Percentiles rank a stretch among this genome's conserved stretches.
phyloP scores from a whole-genome alignment of 64 coral and sea anemone genomes.

The Dendronephthya gigantea region DNA sequence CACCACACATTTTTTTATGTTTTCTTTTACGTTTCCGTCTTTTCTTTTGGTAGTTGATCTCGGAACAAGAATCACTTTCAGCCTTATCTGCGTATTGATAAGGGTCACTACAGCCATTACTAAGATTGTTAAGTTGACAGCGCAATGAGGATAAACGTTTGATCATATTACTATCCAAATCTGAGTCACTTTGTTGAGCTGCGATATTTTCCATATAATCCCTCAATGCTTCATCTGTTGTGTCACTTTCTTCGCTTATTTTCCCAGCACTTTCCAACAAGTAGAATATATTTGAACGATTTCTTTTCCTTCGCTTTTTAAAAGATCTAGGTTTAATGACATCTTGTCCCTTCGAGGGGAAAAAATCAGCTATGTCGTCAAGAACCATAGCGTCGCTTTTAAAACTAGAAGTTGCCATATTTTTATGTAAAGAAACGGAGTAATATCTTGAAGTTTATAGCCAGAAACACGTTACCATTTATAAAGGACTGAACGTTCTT shows the following conservation, averaged over 20 bases:
- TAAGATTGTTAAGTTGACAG: conserved; percentile 5
- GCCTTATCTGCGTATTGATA: neutral
- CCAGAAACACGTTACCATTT: neutral
- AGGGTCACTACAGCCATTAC: neutral
- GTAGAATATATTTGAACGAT: conserved; percentile 10
- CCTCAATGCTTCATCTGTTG: conserved; percentile 6
- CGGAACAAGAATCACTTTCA: neutral
- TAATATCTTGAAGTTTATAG: neutral
- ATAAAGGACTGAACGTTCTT: no score
- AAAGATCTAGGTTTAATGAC: neutral
- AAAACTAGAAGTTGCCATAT: neutral
- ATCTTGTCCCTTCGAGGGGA: neutral
- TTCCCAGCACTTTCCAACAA: conserved; percentile 8
- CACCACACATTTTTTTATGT: neutral
- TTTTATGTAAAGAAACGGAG: neutral
- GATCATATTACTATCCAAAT: neutral
- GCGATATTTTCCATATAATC: conserved; percentile 14
- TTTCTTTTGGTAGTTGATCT: conserved; percentile 7
- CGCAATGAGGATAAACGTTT: neutral
- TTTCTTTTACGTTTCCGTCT: neutral
- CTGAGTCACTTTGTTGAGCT: conserved; percentile 4
- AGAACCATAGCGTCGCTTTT: neutral
- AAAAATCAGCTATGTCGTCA: neutral
- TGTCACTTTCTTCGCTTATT: conserved; percentile 12
- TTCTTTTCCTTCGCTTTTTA: neutral